phyloP scores from a whole-genome alignment of 2,888 invertebrate genomes.

The Tachystola acroxantha region DNA sequence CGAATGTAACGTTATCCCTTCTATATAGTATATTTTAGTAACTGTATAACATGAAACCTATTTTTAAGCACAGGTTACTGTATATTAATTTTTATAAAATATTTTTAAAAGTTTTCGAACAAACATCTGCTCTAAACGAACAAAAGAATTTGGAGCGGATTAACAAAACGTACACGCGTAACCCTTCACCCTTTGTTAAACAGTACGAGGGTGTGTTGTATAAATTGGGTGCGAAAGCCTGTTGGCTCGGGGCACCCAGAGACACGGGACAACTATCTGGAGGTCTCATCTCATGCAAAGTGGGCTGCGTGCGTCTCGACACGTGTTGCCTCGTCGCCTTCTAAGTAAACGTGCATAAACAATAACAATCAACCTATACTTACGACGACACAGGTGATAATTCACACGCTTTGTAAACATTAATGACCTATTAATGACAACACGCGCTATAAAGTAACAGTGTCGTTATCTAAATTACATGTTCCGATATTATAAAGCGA shows the following conservation, averaged over 20 bases:
- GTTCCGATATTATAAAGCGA: slow-evolving; percentile 1
- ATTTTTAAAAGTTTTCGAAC: no score
- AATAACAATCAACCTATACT: slow-evolving; percentile 36
- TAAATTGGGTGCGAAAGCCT: slow-evolving; percentile 36
- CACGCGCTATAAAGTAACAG: slow-evolving; percentile 19
- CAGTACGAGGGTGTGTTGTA: slow-evolving; percentile 36
- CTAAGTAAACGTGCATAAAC: slow-evolving; percentile 47
- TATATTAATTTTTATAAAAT: no score
- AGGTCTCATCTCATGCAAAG: slow-evolving; percentile 32
- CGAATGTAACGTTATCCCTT: no score
- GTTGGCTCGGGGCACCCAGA: slow-evolving; percentile 17
- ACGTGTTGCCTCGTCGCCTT: background rate
- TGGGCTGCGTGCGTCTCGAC: slow-evolving; percentile 33
- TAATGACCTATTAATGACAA: slow-evolving; percentile 27
- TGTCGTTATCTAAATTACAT: slow-evolving; percentile 13
- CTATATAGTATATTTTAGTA: no score
- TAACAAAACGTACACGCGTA: slow-evolving; percentile 27
- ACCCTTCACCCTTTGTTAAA: slow-evolving; percentile 37
- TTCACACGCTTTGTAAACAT: slow-evolving; percentile 38
- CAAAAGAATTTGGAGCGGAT: slow-evolving; percentile 8
- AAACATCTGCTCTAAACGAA: slow-evolving; percentile 6
- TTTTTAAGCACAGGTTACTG: no score
- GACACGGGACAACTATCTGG: slow-evolving; percentile 18
- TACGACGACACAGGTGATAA: slow-evolving; percentile 33
- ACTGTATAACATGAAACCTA: no score